These are phyloP conservation scores for Molorchus minor DNA, from an alignment of 2,888 invertebrate species.

Conservation along the genomic window DNA sequence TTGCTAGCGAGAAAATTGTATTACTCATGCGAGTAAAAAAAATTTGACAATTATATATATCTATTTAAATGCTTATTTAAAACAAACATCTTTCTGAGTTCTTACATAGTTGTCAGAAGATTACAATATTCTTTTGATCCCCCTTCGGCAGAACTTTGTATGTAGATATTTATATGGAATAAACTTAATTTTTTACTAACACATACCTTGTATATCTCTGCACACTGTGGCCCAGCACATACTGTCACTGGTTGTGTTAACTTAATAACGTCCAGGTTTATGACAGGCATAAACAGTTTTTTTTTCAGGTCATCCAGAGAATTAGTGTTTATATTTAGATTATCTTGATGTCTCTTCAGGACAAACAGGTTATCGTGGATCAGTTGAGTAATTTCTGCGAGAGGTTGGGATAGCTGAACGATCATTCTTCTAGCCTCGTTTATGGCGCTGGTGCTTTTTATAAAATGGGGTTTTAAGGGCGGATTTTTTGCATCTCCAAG, in stretches of 20 bases:
- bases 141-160: too few species aligned
- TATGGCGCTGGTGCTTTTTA: constrained; percentile 53
- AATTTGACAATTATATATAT: too few species aligned
- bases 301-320: constrained; percentile 48
- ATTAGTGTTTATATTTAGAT: constrained; percentile 40
- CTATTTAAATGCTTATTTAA: too few species aligned
- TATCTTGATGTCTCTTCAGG: constrained; percentile 46
- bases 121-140: too few species aligned
- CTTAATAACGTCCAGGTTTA: constrained; percentile 47
- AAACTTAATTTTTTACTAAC: too few species aligned
- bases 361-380: constrained; percentile 54
- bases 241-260: constrained; percentile 54
- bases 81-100: too few species aligned
- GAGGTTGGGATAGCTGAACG: constrained; percentile 53
- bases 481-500: constrained; percentile 40
- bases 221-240: constrained; percentile 49
- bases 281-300: constrained; percentile 52
- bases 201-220: constrained; percentile 45
- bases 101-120: too few species aligned
- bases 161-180: too few species aligned
- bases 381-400: constrained; percentile 56
- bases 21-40: too few species aligned
- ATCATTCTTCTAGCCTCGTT: constrained; percentile 57
- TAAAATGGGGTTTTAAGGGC: constrained; percentile 51
- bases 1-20: too few species aligned